Evolutionary conservation across 2,888 invertebrate species (phyloP), one percentile per base, ranked within the genome.

Genomic region (Drosophila heteroneura): DNA sequence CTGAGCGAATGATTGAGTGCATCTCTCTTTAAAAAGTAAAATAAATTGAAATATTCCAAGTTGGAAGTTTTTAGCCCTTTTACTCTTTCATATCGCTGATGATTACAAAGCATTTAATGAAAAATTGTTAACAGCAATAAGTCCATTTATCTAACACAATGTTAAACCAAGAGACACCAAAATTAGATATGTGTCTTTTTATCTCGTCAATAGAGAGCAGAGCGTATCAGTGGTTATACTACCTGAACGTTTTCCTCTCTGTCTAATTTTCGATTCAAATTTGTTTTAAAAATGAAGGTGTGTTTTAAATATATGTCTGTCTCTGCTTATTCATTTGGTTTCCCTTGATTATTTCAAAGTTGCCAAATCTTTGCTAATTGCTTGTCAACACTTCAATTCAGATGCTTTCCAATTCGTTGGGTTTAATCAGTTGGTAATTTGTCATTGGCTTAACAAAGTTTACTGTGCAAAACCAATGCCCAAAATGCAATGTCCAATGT

Each of bases 401-500:
- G 14, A 39, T 52, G 5, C 7, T 39, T 74, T 69, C 41, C 64
- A 57, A 51, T n/a, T 52, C 52, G n/a, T 32, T 54, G 37, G 1
- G 9, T 61, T 61, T 49, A 67, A 73, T 74, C 62, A 72, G 57
- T 51, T 56, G 69, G 53, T 74, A 63, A 71, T 76, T 67, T 69
- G 64, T 70, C 68, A 64, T n/a, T 74, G 64, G 56, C 59, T 60
- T 39, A 49, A 52, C 69, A 64, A 51, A 81, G 66, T 70, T 76
- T 53, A 53, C 66, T 51, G 51, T 47, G 66, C 4, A 39, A 66
- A 63, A 49, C 56, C 51, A 41, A 53, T 9, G 33, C 28, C 26
- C n/a, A 51, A 58, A 60, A 63, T 64, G 44, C 78, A 64, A 54
- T 80, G 68, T 49, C 69, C 67, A 77, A 80, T 69, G 78, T 73